Evolutionary conservation across 23 tunicate genomes (phyloP), one percentile per base, ranked within the genome.

Genomic region (Halocynthia aurantium): DNA sequence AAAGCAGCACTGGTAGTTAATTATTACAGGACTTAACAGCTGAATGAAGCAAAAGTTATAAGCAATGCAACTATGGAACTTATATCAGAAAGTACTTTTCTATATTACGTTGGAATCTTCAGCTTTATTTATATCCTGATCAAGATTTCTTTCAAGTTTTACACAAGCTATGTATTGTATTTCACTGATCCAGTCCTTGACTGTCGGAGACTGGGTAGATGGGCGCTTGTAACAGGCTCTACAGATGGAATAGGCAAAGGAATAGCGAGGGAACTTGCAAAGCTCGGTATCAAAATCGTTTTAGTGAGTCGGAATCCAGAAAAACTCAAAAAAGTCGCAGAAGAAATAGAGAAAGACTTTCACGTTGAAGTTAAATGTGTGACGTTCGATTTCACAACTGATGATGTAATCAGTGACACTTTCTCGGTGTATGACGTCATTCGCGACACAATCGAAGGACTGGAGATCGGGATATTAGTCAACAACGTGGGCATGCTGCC

Each of bases 151-250:
- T 65, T 10, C 19, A 15, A 65, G 22, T 15, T 65, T 9, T 65
- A 65, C 70, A 65, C 70, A 49, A 40, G 31, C 31, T 65, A 20
- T 15, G 19, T 65, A 22, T 62, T 69, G 8, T 88, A 88, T 69
- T 52, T 88, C 40, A 60, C 77, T 55, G 81, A 77, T 5, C 62
- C 87, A 19, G 51, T 54, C 60, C 77, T 86, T 12, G 55, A 88
- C 73, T 83, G 78, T 53, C 63, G 57, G 17, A 83, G 77, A 40
- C 80, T 70, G 67, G 95, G 95, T 18, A 67, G 18, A 10, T 88
- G 95, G 95, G 62, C 78, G 66, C 82, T 84, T 69, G 71, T 84
- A 18, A 84, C 88, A 2, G 82, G 82, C 8, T 56, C 82, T 18
- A 84, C 88, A 5, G 82, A 70, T 52, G 82, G 88, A 6, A 55